phyloP scores from a whole-genome alignment of 2,797 vertebrate genomes.

The Thunnus albacares region DNA sequence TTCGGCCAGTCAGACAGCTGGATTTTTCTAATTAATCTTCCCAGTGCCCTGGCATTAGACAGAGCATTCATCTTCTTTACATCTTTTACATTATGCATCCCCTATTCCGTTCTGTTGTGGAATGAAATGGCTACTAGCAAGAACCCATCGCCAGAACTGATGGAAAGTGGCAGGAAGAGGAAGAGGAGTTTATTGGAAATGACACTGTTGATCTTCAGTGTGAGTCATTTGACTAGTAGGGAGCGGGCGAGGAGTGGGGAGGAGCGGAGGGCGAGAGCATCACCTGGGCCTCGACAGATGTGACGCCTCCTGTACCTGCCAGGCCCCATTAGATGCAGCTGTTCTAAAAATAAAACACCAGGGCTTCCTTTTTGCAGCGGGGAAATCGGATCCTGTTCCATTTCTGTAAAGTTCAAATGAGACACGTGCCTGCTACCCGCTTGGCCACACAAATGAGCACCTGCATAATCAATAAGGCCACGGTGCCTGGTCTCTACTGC shows the following conservation, averaged over 20 bases:
- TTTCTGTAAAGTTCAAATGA: constrained; percentile 85
- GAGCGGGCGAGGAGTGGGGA: constrained; percentile 63
- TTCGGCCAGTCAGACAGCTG: constrained; percentile 60
- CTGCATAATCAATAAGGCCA: constrained; percentile 81
- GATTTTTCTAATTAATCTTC: constrained; percentile 80
- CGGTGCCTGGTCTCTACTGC: constrained; percentile 51
- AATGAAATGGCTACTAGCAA: constrained; percentile 83
- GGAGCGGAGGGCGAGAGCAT: constrained; percentile 71
- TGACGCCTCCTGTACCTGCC: constrained; percentile 88
- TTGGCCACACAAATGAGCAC: constrained; percentile 84
- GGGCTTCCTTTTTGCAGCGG: constrained; percentile 72
- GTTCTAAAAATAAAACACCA: constrained; percentile 86
- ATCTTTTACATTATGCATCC: constrained; percentile 84
- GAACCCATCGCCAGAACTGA: constrained; percentile 79
- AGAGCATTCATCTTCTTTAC: constrained; percentile 81
- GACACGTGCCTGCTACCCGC: constrained; percentile 76
- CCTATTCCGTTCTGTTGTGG: constrained; percentile 77
- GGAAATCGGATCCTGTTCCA: constrained; percentile 77
- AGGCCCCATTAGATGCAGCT: constrained; percentile 86
- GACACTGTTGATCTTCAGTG: constrained; percentile 85
- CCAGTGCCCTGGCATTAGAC: constrained; percentile 71
- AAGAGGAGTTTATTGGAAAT: constrained; percentile 84
- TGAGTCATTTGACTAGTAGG: constrained; percentile 85
- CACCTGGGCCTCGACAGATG: constrained; percentile 87
- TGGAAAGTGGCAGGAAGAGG: constrained; percentile 82